Conservation (phyloP, 2,113 vertebrate genomes). For the Phylloscopus trochiloides region DNA sequence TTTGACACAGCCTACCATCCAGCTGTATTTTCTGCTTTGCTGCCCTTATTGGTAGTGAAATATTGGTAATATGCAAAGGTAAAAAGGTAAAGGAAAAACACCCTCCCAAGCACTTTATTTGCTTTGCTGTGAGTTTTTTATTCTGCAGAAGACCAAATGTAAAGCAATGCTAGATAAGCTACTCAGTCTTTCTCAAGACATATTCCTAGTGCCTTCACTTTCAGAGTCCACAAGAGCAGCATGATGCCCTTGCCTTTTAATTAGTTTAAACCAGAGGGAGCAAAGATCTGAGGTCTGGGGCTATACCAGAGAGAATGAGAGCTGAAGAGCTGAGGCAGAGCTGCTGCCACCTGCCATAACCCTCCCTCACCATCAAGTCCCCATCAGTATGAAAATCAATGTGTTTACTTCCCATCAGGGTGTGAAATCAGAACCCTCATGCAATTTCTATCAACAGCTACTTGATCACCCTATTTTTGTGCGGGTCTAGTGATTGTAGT, state of each 20-base stretch:
- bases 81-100: neutral
- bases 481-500: neutral
- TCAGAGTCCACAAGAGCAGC: neutral
- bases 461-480: neutral
- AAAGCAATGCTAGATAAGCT: neutral
- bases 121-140: neutral
- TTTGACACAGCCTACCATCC: neutral
- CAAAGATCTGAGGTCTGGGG: neutral
- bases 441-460: neutral
- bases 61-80: too few species aligned
- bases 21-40: neutral
- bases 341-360: neutral
- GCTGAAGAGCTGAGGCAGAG: neutral
- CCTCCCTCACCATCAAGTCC: neutral
- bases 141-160: neutral
- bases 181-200: neutral
- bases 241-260: neutral
- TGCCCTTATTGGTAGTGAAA: neutral
- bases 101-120: neutral
- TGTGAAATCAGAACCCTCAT: neutral
- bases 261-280: neutral
- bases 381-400: neutral
- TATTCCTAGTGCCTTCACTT: rapidly evolving
- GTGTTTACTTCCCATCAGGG: neutral
- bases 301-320: neutral